Evolutionary conservation across 2,888 invertebrate genomes (phyloP).

Genomic region (Nasonovia ribisnigri): DNA sequence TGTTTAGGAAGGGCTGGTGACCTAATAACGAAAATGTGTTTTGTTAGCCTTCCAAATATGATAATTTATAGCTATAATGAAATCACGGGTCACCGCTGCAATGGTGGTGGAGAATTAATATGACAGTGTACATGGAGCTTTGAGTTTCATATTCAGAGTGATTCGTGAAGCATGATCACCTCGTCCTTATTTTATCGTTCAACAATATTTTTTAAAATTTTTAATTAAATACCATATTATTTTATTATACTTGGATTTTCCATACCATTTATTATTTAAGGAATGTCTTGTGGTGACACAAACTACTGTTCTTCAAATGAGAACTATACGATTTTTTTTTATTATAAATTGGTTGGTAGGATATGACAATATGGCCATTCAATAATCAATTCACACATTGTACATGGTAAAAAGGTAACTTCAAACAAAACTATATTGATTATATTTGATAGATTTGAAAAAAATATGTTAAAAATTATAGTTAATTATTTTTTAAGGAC

Average conservation of each 20-base stretch:
- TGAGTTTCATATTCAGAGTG: background rate
- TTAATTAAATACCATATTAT: background rate
- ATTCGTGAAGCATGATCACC: background rate
- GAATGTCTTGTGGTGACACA: background rate
- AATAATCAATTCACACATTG: background rate
- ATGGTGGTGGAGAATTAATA: background rate
- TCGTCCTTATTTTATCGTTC: background rate
- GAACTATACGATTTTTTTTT: background rate
- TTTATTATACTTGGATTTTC: background rate
- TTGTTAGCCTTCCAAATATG: background rate
- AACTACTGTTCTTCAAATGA: background rate
- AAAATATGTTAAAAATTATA: background rate
- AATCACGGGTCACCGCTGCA: background rate
- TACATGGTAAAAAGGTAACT: background rate
- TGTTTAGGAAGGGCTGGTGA: background rate
- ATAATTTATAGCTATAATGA: conserved; percentile 7
- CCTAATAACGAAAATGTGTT: conserved; percentile 36
- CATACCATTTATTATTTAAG: background rate
- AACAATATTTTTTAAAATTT: background rate
- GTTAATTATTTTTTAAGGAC: background rate
- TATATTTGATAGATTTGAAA: background rate
- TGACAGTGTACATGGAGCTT: background rate
- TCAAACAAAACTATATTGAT: background rate
- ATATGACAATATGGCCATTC: background rate
- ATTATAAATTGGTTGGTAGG: background rate